These are phyloP conservation scores for Alviniconcha strummeri DNA, from an alignment of 2,888 invertebrate genomes.

Conservation along the genomic window DNA sequence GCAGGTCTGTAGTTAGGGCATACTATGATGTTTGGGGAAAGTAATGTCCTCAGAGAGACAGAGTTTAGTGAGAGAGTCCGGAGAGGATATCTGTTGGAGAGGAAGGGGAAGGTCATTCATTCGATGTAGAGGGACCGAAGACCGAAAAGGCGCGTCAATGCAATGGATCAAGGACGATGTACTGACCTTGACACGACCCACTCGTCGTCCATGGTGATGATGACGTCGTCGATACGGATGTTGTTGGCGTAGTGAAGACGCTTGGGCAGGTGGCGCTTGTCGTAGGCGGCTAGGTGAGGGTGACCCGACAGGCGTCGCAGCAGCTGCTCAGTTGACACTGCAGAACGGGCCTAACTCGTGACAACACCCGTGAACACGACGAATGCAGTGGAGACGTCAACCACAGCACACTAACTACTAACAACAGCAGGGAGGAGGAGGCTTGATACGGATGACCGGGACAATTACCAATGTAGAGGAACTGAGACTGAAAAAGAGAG, in stretches of 20 bases:
- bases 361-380: not conserved
- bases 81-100: not conserved
- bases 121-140: no score
- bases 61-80: no score
- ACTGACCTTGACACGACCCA: conserved; percentile 50
- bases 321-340: conserved; percentile 30
- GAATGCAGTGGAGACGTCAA: not conserved
- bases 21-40: no score
- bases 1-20: no score
- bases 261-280: conserved; percentile 66
- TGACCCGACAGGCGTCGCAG: conserved; percentile 58
- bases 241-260: conserved; percentile 70
- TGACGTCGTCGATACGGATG: conserved; percentile 66
- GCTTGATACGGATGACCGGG: no score
- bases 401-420: not conserved
- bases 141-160: no score
- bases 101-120: not conserved
- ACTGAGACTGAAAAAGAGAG: not conserved
- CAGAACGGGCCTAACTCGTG: not conserved
- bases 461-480: not conserved
- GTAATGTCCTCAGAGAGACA: no score
- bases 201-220: conserved; percentile 63
- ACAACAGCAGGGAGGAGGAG: no score
- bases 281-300: conserved; percentile 61
- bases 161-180: no score